Evolutionary conservation across 2,113 vertebrate genomes (phyloP).

Genomic region (Ceyx melanurus): DNA sequence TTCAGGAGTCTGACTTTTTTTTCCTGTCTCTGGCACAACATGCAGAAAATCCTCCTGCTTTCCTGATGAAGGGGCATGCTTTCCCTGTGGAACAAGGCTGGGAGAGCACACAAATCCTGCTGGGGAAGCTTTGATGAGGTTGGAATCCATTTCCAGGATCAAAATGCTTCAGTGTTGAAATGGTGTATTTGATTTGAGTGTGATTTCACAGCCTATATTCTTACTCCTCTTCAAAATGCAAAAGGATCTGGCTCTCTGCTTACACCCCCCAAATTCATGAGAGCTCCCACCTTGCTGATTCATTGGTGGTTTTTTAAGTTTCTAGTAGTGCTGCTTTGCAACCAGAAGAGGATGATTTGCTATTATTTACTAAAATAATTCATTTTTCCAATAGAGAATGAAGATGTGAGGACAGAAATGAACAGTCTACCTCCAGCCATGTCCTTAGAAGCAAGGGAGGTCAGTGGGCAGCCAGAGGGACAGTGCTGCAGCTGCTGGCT

Average conservation of each 20-base stretch:
- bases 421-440: fast-evolving
- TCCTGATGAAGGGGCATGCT: not conserved
- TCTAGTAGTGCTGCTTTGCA: not conserved
- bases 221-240: not conserved
- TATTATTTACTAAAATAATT: not conserved
- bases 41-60: not conserved
- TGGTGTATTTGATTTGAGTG: not conserved
- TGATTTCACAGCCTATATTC: not conserved
- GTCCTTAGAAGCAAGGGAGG: fast-evolving
- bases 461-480: fast-evolving
- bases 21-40: not conserved
- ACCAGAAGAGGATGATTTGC: not conserved
- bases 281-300: not conserved
- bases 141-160: not conserved
- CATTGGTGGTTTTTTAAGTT: not conserved
- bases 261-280: fast-evolving
- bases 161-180: not conserved
- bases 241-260: not conserved
- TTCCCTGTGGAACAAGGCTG: not conserved
- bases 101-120: fast-evolving
- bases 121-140: not conserved
- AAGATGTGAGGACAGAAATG: not conserved
- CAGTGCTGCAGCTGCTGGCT: not conserved
- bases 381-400: not conserved
- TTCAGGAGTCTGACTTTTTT: not conserved